These are phyloP conservation scores for Motacilla tschutschensis DNA, from an alignment of 2,113 vertebrate genomes.

Conservation along the genomic window DNA sequence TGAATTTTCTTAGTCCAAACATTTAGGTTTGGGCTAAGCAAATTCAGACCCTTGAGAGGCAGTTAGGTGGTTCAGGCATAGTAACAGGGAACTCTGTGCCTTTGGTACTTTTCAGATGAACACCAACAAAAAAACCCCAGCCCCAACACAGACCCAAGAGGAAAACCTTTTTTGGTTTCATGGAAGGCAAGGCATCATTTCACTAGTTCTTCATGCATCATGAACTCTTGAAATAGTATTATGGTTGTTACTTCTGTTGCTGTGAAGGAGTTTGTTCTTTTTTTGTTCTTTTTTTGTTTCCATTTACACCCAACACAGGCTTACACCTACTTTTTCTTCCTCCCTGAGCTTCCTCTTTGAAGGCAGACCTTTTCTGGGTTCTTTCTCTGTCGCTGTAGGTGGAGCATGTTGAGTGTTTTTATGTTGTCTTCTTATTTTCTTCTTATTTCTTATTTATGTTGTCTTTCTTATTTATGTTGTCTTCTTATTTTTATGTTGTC, in stretches of 20 bases:
- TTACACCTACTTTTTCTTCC: background rate
- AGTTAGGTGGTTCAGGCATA: background rate
- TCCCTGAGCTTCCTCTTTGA: background rate
- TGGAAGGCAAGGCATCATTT: background rate
- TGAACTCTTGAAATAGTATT: background rate
- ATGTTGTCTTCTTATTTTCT: background rate
- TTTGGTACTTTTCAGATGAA: background rate
- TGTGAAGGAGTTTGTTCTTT: background rate
- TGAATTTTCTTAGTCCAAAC: too few relatives aligned
- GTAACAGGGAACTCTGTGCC: background rate
- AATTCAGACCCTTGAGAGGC: background rate
- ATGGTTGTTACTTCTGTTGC: background rate
- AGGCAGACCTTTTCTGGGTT: background rate
- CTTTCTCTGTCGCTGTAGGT: background rate
- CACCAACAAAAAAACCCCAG: fast-evolving
- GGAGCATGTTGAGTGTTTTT: background rate
- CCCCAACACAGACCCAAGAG: background rate
- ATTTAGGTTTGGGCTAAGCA: background rate
- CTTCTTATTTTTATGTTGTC: background rate
- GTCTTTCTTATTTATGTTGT: background rate
- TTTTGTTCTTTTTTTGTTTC: background rate
- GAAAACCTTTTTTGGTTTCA: background rate
- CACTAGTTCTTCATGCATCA: background rate
- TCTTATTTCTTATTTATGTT: too few relatives aligned
- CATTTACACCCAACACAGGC: background rate